phyloP scores from a whole-genome alignment of 2,113 vertebrate genomes.

The Megaptera novaeangliae region DNA sequence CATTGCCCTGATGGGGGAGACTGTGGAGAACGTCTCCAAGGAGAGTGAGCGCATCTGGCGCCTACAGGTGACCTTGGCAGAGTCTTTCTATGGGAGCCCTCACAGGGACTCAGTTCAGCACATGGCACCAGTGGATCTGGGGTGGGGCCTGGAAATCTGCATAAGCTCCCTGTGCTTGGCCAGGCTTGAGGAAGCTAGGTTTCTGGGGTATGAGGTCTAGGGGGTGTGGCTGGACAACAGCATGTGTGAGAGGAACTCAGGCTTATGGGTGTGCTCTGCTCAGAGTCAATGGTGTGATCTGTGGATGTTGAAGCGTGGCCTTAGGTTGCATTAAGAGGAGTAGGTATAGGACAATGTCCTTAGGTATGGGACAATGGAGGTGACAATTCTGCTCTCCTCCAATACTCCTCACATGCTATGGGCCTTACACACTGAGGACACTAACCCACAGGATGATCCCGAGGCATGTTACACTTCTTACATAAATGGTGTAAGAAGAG shows the following conservation, averaged over 20 bases:
- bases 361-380: neutral
- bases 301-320: neutral
- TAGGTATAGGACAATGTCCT: too few relatives aligned
- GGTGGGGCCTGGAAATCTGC: neutral
- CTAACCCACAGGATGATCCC: neutral
- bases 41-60: slow-evolving; percentile 87
- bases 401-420: neutral
- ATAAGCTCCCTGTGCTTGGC: neutral
- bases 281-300: neutral
- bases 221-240: neutral
- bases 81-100: rapidly evolving
- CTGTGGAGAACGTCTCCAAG: slow-evolving; percentile 85
- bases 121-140: rapidly evolving
- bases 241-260: neutral
- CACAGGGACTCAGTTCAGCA: neutral
- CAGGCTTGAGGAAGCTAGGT: neutral
- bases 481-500: neutral
- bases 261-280: neutral
- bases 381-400: neutral
- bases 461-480: neutral
- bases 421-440: neutral
- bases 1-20: slow-evolving; percentile 87
- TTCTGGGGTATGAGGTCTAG: neutral
- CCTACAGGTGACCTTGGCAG: slow-evolving; percentile 79
- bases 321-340: neutral